Percentiles rank a stretch among this genome's conserved stretches.
Evolutionary conservation across 1,140 invertebrate genomes (phyloP).

Genomic region (Eulimnadia texana): DNA sequence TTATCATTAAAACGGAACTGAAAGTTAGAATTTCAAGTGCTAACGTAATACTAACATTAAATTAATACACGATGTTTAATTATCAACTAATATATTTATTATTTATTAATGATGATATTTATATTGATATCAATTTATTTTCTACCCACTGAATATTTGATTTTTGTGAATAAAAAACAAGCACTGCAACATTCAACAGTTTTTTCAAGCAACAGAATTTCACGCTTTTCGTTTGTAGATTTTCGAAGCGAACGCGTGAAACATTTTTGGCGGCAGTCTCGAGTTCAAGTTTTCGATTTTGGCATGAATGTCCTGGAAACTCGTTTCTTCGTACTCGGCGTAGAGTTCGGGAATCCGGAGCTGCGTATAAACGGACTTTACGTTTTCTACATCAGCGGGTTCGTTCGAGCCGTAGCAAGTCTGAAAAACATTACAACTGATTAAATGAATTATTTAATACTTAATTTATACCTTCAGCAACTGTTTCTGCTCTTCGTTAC

Average conservation of each 20-base stretch:
- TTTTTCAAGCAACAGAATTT: too few species aligned
- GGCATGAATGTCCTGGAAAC: slow-evolving; percentile 60
- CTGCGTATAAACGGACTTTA: slow-evolving; percentile 67
- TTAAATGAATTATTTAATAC: neutral
- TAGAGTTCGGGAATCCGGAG: slow-evolving; percentile 61
- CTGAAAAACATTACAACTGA: slow-evolving; percentile 26
- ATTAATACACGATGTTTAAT: too few species aligned
- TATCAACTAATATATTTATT: too few species aligned
- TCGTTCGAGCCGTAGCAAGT: slow-evolving; percentile 64
- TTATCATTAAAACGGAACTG: too few species aligned
- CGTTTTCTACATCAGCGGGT: slow-evolving; percentile 45
- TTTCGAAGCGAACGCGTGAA: slow-evolving; percentile 65
- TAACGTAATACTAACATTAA: too few species aligned
- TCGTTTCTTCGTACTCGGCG: slow-evolving; percentile 70
- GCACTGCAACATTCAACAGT: too few species aligned
- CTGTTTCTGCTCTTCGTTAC: slow-evolving; percentile 51
- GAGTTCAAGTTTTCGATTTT: slow-evolving; percentile 73
- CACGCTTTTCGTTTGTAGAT: slow-evolving; percentile 38
- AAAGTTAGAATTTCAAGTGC: too few species aligned
- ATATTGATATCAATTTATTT: too few species aligned
- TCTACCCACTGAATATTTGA: too few species aligned
- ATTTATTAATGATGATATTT: too few species aligned
- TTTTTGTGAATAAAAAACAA: too few species aligned
- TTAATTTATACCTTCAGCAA: slow-evolving; percentile 42
- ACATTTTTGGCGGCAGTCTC: slow-evolving; percentile 63